These are phyloP conservation scores for Austrofundulus limnaeus DNA, from an alignment of 2,113 vertebrate genomes.

Conservation along the genomic window DNA sequence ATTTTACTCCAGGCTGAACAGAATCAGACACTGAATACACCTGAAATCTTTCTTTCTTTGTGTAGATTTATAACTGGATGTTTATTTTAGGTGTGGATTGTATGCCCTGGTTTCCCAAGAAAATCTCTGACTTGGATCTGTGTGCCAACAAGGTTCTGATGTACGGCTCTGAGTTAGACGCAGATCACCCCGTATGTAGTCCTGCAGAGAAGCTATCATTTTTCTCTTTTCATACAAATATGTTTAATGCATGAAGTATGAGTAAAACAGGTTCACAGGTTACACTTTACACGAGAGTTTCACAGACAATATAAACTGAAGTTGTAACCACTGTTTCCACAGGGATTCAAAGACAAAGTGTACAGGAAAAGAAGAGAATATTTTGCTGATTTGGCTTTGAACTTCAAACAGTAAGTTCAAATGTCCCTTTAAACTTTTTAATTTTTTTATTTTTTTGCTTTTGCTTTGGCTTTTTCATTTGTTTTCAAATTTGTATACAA, in stretches of 20 bases:
- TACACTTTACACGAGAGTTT: background rate
- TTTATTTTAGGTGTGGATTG: background rate
- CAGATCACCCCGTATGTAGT: slow-evolving; percentile 25
- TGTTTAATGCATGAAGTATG: background rate
- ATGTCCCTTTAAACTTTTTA: background rate
- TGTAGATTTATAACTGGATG: no score
- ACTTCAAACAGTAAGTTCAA: slow-evolving; percentile 28
- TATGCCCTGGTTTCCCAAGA: slow-evolving; percentile 27
- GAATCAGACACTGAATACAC: background rate
- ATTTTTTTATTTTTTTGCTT: no score
- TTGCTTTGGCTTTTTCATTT: no score
- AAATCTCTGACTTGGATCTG: slow-evolving; percentile 29
- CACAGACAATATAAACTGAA: background rate
- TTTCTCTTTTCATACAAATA: background rate
- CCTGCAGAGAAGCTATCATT: no score
- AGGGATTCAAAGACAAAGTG: slow-evolving; percentile 17
- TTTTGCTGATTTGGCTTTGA: slow-evolving; percentile 24
- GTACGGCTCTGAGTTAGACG: slow-evolving; percentile 20
- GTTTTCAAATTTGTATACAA: no score
- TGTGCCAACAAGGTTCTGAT: slow-evolving; percentile 32
- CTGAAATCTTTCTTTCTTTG: no score
- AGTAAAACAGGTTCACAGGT: background rate
- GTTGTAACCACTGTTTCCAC: slow-evolving; percentile 3
- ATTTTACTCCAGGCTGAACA: background rate
- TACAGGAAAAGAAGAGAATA: slow-evolving; percentile 26